Base-by-base conservation (phyloP, 2,888 invertebrate species). In the Bhutanitis thaidina region DNA sequence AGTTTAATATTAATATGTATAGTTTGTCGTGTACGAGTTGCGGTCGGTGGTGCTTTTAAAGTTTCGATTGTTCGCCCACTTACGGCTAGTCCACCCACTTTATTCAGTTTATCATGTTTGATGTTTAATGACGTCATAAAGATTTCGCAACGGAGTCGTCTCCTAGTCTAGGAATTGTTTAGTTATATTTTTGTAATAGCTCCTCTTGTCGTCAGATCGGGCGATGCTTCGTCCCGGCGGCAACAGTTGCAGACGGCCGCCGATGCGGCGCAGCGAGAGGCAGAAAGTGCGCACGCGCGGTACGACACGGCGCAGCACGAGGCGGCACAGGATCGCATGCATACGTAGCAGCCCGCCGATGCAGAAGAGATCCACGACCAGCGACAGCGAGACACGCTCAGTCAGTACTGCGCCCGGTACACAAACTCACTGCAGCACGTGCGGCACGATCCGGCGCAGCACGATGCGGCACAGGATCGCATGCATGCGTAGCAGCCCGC, bases 241-340 rank as follows among this genome's bases (percentile, higher is more conserved):
- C 65, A 61, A 0, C 53, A 60, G 53, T 57, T 79, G 38, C 69
- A 72, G 49, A 55, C 47, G 45, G 55, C 51, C 0, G 70, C 68
- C 7, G 53, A 1, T 12, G 53, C 44, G 7, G 70, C 77, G 1
- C 43, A 12, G 13, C 58, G 29, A n/a, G 74, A 67, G 43, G 75
- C 62, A 5, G 55, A 1, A 7, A 72, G 68, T 35, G 67, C 63
- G 29, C 64, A 61, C 13, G 85, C 84, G 65, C 80, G 86, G 1
- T 75, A 69, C 69, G 61, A 56, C 64, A 87, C 87, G 27, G 80
- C 80, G 61, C 75, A 77, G 61, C 67, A 79, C 71, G 77, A 77
- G 51, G 80, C 78, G 29, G 55, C 54, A 60, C 80, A 80, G 68
- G 78, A 82, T 54, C 76, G 87, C 32, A 71, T 69, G 35, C 50